Conservation (phyloP, 2,113 vertebrate species). For the Sigmodon hispidus region DNA sequence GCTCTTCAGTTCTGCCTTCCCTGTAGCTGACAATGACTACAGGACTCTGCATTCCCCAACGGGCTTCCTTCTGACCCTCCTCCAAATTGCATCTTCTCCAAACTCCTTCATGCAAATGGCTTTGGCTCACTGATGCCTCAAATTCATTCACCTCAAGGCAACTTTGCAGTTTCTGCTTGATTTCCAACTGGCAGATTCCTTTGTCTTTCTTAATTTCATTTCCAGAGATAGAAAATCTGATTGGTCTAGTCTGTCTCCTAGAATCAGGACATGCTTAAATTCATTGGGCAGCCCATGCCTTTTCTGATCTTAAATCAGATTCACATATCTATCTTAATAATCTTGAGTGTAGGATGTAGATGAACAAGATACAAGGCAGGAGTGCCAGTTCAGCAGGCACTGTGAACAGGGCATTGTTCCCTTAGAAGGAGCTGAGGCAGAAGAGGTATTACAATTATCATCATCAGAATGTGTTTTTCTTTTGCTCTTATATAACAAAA, state of each 20-base stretch:
- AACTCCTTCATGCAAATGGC: not conserved
- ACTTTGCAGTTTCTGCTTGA: conserved; percentile 47
- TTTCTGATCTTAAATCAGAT: conserved; percentile 36
- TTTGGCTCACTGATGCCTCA: conserved; percentile 28
- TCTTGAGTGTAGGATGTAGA: not conserved
- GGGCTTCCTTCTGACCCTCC: not conserved
- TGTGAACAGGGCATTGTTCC: not conserved
- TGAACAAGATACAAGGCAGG: not conserved
- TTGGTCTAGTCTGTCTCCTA: conserved; percentile 44
- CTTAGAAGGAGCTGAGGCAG: not conserved
- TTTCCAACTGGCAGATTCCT: conserved; percentile 53
- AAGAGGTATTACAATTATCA: not conserved
- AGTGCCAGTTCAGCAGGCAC: not conserved
- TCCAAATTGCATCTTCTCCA: conserved; percentile 35
- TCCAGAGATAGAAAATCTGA: conserved; percentile 59
- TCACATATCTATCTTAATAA: conserved; percentile 20
- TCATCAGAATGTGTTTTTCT: not conserved
- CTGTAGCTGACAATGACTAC: not conserved
- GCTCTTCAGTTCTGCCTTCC: not conserved
- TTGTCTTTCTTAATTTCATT: conserved; percentile 64
- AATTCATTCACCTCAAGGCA: conserved; percentile 59
- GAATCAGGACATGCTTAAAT: conserved; percentile 60
- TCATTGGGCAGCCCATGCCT: conserved; percentile 38
- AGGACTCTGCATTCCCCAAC: not conserved
- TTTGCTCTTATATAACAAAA: not conserved